Evolutionary conservation across 2,797 vertebrate species (phyloP).

Genomic region (Sphenodon punctatus): DNA sequence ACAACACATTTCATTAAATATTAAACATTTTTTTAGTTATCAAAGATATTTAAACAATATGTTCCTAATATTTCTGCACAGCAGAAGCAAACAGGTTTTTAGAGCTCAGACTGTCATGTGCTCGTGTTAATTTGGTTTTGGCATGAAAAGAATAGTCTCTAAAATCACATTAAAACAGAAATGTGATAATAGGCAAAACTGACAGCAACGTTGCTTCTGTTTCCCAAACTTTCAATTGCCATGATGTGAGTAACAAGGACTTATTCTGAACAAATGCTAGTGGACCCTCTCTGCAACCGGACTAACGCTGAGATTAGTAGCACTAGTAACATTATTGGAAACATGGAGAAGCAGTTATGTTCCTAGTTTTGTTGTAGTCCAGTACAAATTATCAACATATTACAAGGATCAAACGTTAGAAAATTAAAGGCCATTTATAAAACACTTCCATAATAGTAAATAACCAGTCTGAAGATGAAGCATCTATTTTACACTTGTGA

Average conservation of each 20-base stretch:
- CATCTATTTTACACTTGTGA: not conserved
- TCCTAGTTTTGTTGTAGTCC: slow-evolving; percentile 33
- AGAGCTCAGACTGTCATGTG: slow-evolving; percentile 50
- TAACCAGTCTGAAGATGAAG: slow-evolving; percentile 20
- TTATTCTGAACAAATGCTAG: slow-evolving; percentile 15
- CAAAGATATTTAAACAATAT: slow-evolving; percentile 63
- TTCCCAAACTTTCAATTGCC: slow-evolving; percentile 23
- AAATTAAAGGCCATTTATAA: slow-evolving; percentile 58
- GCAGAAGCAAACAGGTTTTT: slow-evolving; percentile 73
- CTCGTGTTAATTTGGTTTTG: slow-evolving; percentile 69
- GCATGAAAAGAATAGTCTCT: slow-evolving; percentile 35
- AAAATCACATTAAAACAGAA: slow-evolving; percentile 36
- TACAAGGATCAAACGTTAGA: slow-evolving; percentile 69
- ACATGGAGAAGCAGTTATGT: slow-evolving; percentile 44
- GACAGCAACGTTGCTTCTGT: slow-evolving; percentile 5
- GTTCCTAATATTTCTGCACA: slow-evolving; percentile 75
- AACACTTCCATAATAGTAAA: slow-evolving; percentile 49
- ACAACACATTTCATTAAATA: slow-evolving; percentile 69
- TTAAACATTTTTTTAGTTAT: slow-evolving; percentile 67
- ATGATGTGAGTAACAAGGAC: slow-evolving; percentile 3
- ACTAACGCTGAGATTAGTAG: slow-evolving; percentile 37
- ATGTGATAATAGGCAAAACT: slow-evolving; percentile 23
- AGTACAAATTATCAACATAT: slow-evolving; percentile 55
- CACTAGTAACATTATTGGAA: slow-evolving; percentile 40
- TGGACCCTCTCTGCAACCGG: slow-evolving; percentile 14